phyloP scores from a whole-genome alignment of 2,888 invertebrate species.

The Aphodius sticticus region DNA sequence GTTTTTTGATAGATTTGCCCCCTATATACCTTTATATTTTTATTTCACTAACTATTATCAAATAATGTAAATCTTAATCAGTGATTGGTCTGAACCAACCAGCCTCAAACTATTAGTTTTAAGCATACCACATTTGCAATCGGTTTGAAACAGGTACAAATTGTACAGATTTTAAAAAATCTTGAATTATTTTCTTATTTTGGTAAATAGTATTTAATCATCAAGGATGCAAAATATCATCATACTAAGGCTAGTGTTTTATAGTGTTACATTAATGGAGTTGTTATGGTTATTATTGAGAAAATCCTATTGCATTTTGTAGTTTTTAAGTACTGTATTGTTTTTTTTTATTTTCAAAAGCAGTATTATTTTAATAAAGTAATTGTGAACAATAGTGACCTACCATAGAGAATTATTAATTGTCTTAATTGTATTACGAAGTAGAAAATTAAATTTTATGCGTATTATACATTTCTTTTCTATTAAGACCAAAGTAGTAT shows the following conservation, averaged over 20 bases:
- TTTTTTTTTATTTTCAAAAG: neutral
- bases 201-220: neutral
- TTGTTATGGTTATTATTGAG: neutral
- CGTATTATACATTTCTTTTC: constrained; percentile 13
- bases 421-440: neutral
- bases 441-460: constrained; percentile 16
- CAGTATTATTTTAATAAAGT: constrained; percentile 9
- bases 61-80: too few relatives aligned
- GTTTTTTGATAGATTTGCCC: neutral
- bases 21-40: neutral
- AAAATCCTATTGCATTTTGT: neutral
- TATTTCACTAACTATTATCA: too few relatives aligned
- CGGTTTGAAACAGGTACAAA: too few relatives aligned
- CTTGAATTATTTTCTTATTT: too few relatives aligned
- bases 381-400: constrained; percentile 15
- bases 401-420: constrained; percentile 13
- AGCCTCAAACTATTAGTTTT: too few relatives aligned
- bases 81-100: too few relatives aligned
- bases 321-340: neutral
- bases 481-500: constrained; percentile 14
- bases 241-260: neutral
- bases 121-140: too few relatives aligned
- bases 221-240: neutral
- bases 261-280: neutral
- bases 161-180: too few relatives aligned